A percentile compares a stretch with the other conserved stretches of the same genome.
These are phyloP conservation scores for Rhinichthys klamathensis DNA, from an alignment of 2,113 vertebrate species.

Conservation along the genomic window DNA sequence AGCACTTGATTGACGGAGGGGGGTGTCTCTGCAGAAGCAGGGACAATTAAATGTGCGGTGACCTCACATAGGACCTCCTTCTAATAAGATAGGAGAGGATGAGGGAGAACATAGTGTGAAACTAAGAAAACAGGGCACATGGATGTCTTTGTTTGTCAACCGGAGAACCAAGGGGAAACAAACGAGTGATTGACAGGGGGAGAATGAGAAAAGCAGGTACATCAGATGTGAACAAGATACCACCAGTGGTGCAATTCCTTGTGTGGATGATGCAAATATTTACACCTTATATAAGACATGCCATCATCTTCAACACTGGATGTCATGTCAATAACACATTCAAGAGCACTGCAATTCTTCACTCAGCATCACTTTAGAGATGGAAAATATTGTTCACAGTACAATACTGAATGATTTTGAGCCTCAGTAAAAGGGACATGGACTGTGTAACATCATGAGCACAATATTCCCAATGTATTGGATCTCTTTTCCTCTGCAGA, in stretches of 20 bases:
- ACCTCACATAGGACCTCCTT: background rate
- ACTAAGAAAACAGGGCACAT: background rate
- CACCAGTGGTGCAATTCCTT: background rate
- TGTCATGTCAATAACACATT: background rate
- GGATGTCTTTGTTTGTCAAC: background rate
- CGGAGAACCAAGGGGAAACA: background rate
- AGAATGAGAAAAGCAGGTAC: background rate
- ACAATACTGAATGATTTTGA: background rate
- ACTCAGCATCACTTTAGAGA: background rate
- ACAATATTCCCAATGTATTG: background rate
- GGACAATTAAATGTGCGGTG: conserved; percentile 26
- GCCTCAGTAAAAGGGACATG: conserved; percentile 17
- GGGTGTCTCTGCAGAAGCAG: background rate
- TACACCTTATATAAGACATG: background rate
- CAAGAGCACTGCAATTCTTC: background rate
- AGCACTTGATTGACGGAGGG: conserved; percentile 28
- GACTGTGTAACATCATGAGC: background rate
- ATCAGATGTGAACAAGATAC: conserved; percentile 16
- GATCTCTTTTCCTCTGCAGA: conserved; percentile 1
- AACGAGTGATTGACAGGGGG: background rate
- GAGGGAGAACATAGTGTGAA: background rate
- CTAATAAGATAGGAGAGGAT: conserved; percentile 18
- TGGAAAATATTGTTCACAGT: background rate
- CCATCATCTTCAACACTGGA: background rate
- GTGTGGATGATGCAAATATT: conserved; percentile 8